These are phyloP conservation scores for Diachrysia chrysitis DNA, from an alignment of 2,888 invertebrate genomes.

Conservation along the genomic window DNA sequence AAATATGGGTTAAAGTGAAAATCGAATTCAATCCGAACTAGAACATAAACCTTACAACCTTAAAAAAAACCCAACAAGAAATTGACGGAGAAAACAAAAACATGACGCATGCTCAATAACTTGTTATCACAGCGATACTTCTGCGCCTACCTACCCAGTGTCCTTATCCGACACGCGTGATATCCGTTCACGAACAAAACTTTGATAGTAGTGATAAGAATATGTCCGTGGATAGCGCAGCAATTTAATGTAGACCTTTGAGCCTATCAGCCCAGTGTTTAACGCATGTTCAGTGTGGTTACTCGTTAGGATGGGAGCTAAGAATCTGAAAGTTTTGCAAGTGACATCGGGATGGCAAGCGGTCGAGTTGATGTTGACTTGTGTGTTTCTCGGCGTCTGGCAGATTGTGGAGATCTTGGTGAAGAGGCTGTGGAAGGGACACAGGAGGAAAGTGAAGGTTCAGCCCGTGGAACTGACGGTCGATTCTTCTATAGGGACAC, in stretches of 20 bases:
- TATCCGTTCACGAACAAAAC: conserved; percentile 66
- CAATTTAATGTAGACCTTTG: conserved; percentile 71
- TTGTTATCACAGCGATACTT: conserved; percentile 16
- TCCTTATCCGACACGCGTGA: conserved; percentile 41
- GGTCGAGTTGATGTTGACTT: conserved; percentile 76
- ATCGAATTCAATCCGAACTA: too few relatives aligned
- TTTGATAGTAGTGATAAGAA: conserved; percentile 74
- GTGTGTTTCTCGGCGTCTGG: conserved; percentile 79
- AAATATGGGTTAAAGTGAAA: too few relatives aligned
- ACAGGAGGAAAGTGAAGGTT: conserved; percentile 73
- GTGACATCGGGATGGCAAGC: conserved; percentile 81
- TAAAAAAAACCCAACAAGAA: not conserved
- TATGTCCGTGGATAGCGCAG: conserved; percentile 60
- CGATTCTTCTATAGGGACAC: conserved; percentile 82
- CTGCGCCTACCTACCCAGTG: conserved; percentile 5
- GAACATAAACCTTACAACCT: too few relatives aligned
- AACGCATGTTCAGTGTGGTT: conserved; percentile 10
- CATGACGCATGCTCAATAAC: not conserved
- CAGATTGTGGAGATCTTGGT: conserved; percentile 76
- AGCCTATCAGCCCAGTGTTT: conserved; percentile 56
- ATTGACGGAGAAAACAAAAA: not conserved
- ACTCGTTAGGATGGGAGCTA: conserved; percentile 71
- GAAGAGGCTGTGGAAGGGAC: conserved; percentile 82
- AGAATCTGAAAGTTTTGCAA: conserved; percentile 71
- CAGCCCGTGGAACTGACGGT: conserved; percentile 79